Evolutionary conservation across 2,113 vertebrate species (phyloP).

Genomic region (Rousettus leschenaultii): DNA sequence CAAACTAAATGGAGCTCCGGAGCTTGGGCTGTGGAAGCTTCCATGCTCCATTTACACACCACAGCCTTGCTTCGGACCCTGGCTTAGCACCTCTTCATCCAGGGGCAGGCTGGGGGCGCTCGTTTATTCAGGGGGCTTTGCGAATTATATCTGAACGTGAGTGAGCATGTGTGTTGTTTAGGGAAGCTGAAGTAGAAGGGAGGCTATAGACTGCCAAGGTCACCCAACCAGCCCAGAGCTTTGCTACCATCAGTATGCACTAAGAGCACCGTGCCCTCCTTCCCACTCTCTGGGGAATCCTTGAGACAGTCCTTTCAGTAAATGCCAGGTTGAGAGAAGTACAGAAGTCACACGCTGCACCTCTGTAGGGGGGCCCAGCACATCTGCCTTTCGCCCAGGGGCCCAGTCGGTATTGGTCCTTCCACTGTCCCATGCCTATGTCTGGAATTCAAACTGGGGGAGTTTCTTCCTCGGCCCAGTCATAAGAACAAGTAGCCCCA

Average conservation of each 20-base stretch:
- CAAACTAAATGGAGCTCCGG: slow-evolving; percentile 23
- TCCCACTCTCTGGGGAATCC: not conserved
- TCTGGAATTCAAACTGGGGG: not conserved
- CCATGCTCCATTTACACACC: not conserved
- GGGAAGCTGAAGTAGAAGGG: not conserved
- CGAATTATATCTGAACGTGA: not conserved
- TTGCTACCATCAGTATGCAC: not conserved
- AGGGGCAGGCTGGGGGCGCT: not conserved
- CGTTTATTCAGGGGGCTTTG: not conserved
- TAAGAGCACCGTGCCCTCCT: not conserved
- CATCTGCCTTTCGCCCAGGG: not conserved
- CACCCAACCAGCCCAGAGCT: not conserved
- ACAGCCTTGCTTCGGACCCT: not conserved
- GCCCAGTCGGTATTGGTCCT: not conserved
- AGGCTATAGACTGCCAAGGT: not conserved
- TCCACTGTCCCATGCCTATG: not conserved
- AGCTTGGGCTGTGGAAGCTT: slow-evolving; percentile 1
- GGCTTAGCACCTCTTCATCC: not conserved
- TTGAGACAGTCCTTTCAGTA: not conserved
- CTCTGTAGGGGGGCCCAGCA: not conserved
- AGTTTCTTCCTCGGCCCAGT: not conserved
- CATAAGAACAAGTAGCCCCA: not conserved
- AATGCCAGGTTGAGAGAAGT: not conserved
- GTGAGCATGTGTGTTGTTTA: not conserved
- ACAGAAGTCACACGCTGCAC: not conserved